Conservation (phyloP, 2,797 vertebrate species). For the Harpagifer antarcticus region DNA sequence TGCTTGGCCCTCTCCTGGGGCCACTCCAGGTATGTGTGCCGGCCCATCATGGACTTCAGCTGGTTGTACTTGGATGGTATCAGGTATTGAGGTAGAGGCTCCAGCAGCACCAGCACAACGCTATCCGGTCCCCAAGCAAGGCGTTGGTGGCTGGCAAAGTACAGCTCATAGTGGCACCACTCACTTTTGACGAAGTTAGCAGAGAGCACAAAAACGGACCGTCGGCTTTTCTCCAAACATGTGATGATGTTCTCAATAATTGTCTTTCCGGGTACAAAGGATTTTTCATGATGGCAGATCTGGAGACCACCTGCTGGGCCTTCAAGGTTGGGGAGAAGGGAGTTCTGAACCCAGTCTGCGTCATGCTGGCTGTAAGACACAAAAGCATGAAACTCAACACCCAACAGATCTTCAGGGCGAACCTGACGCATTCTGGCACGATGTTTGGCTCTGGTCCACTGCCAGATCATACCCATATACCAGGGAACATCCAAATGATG, state of each 20-base stretch:
- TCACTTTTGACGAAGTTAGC: conserved; percentile 93
- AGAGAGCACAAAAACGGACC: conserved; percentile 91
- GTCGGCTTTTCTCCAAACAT: conserved; percentile 91
- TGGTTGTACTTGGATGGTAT: conserved; percentile 91
- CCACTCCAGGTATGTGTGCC: conserved; percentile 91
- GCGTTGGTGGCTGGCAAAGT: conserved; percentile 91
- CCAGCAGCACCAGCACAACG: conserved; percentile 90
- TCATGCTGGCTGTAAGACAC: conserved; percentile 92
- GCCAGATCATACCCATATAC: conserved; percentile 90
- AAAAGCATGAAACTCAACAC: conserved; percentile 88
- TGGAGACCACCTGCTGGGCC: conserved; percentile 61
- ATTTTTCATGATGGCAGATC: conserved; percentile 90
- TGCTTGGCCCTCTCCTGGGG: conserved; percentile 88
- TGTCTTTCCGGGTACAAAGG: conserved; percentile 90
- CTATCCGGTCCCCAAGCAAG: conserved; percentile 83
- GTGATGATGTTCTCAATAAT: conserved; percentile 92
- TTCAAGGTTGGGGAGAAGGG: conserved; percentile 88
- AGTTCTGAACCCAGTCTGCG: conserved; percentile 85
- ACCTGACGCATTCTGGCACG: conserved; percentile 68
- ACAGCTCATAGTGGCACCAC: conserved; percentile 96
- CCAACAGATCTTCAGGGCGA: conserved; percentile 71
- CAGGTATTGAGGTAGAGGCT: conserved; percentile 86
- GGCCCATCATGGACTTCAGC: conserved; percentile 88
- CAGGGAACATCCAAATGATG: conserved; percentile 86
- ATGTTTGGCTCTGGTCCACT: conserved; percentile 90